These are phyloP conservation scores for Nasonia oneida DNA, from an alignment of 2,888 invertebrate species.

Conservation along the genomic window DNA sequence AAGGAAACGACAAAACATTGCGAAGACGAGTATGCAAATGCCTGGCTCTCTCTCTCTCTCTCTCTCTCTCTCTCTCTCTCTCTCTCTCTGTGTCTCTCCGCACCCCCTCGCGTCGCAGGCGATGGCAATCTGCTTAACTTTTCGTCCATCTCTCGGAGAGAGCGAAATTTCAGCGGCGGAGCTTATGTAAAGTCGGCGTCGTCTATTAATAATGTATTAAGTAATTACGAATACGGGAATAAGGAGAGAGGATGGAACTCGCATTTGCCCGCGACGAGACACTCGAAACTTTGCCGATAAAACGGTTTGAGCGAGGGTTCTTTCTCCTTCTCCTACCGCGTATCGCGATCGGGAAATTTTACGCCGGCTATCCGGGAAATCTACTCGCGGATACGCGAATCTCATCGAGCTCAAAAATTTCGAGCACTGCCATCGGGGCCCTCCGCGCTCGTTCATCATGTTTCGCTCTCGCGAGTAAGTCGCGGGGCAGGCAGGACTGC, in stretches of 20 bases:
- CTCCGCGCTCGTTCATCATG: slow-evolving; percentile 36
- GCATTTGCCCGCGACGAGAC: slow-evolving; percentile 64
- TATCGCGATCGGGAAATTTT: slow-evolving; percentile 18
- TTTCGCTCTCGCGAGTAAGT: slow-evolving; percentile 48
- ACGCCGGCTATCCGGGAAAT: background rate
- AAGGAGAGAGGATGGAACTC: slow-evolving; percentile 55
- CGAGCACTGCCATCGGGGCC: background rate
- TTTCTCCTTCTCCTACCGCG: background rate
- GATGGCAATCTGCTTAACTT: slow-evolving; percentile 76
- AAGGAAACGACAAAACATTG: slow-evolving; percentile 48
- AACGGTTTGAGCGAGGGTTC: slow-evolving; percentile 61
- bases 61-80: too few relatives aligned
- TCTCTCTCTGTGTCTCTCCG: background rate
- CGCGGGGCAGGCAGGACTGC: background rate
- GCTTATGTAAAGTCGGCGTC: slow-evolving; percentile 75
- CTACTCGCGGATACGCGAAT: background rate
- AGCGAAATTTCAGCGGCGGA: slow-evolving; percentile 70
- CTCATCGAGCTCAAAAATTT: slow-evolving; percentile 38
- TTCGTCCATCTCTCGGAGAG: slow-evolving; percentile 64
- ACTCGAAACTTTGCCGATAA: slow-evolving; percentile 71
- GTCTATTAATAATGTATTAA: slow-evolving; percentile 78
- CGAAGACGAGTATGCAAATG: slow-evolving; percentile 72
- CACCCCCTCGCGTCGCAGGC: slow-evolving; percentile 19
- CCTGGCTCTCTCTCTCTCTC: slow-evolving; percentile 59
- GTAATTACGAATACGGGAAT: slow-evolving; percentile 73